phyloP scores from a whole-genome alignment of 2,113 vertebrate species.

The Neodon shergylaensis region DNA sequence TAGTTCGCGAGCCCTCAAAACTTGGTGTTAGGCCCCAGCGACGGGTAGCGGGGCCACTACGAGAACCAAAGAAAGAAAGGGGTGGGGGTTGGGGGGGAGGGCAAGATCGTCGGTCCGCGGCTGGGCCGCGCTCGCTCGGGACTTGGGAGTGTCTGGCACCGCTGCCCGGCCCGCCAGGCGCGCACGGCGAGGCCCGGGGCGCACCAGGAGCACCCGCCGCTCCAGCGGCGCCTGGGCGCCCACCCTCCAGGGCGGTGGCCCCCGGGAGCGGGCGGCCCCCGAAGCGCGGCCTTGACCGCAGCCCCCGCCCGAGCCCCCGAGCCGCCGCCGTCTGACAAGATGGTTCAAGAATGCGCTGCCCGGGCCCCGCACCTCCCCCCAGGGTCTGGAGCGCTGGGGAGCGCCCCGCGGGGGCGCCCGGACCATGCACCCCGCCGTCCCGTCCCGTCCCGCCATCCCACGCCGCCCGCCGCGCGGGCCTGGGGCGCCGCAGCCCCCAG shows the following conservation, averaged over 20 bases:
- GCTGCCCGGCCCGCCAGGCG: background rate
- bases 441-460: background rate
- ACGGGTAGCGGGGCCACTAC: slow-evolving; percentile 29
- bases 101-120: background rate
- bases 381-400: background rate
- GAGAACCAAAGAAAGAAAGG: background rate
- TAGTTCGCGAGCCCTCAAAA: slow-evolving; percentile 48
- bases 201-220: background rate
- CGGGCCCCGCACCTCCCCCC: slow-evolving; percentile 2
- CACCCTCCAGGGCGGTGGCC: background rate
- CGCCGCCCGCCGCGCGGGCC: background rate
- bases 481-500: slow-evolving; percentile 42
- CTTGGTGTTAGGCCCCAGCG: slow-evolving; percentile 59
- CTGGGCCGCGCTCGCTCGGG: background rate
- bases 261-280: background rate
- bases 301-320: background rate
- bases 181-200: background rate
- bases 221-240: background rate
- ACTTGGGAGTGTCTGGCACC: slow-evolving; percentile 40
- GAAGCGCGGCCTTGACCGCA: slow-evolving; percentile 23
- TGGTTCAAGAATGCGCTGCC: slow-evolving; percentile 17
- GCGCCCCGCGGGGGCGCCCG: background rate
- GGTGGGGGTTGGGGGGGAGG: background rate
- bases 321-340: background rate
- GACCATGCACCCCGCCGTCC: background rate